phyloP scores from a whole-genome alignment of 2,113 vertebrate species.

The Rutilus rutilus region DNA sequence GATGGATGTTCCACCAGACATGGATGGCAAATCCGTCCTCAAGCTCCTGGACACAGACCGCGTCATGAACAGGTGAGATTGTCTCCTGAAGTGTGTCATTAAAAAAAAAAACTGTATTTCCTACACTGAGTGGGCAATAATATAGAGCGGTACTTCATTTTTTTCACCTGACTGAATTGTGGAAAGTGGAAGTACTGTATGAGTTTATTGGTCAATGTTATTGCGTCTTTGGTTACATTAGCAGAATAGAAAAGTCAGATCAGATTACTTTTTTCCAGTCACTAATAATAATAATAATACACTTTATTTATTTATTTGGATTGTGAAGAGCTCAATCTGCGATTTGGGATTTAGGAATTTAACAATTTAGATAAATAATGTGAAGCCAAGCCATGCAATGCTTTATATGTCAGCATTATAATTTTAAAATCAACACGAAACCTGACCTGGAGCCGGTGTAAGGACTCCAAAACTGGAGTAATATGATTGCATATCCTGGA shows the following conservation, averaged over 20 bases:
- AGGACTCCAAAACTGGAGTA: no score
- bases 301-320: no score
- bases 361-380: no score
- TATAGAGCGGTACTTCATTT: neutral
- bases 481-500: no score
- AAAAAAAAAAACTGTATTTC: neutral
- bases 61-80: conserved; percentile 83
- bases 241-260: neutral
- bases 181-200: neutral
- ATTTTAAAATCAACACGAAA: no score
- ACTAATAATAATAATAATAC: no score
- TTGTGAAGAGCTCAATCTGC: no score
- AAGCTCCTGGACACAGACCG: conserved; percentile 87
- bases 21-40: conserved; percentile 95
- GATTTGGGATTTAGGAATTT: no score
- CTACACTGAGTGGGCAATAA: neutral
- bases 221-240: neutral
- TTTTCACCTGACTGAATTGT: neutral
- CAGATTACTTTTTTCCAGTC: no score
- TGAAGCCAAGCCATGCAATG: no score
- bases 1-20: conserved; percentile 89
- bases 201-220: neutral
- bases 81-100: neutral
- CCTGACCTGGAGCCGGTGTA: no score
- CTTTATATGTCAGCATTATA: no score